A percentile compares a stretch with the other conserved stretches of the same genome.
Conservation (phyloP, 2,888 invertebrate species). For the Melieria omissa region DNA sequence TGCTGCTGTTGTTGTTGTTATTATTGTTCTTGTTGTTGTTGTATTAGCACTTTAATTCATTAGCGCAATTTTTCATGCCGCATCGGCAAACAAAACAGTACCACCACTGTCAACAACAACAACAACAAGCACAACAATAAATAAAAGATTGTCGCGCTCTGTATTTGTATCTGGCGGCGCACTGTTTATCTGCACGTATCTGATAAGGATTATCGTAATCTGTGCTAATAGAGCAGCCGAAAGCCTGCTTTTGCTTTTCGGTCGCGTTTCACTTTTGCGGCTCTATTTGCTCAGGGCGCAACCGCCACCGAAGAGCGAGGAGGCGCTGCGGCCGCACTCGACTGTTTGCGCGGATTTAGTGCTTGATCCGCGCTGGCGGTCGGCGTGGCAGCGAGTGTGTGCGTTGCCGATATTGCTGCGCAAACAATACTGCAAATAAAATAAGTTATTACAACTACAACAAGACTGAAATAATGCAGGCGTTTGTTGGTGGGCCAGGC, state of each 20-base stretch:
- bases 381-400: too few species aligned
- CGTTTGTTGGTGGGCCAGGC: too few species aligned
- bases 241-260: too few species aligned
- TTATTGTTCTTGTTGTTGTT: conserved; percentile 33
- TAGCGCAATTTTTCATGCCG: conserved; percentile 23
- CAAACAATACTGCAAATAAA: too few species aligned
- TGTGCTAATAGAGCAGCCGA: conserved; percentile 53
- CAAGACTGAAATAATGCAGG: too few species aligned
- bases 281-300: not conserved
- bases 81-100: not conserved
- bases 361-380: conserved; percentile 29
- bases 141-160: too few species aligned
- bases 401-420: too few species aligned
- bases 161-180: too few species aligned
- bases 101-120: not conserved
- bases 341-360: not conserved
- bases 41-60: conserved; percentile 18
- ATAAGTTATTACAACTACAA: too few species aligned
- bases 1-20: conserved; percentile 18
- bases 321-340: conserved; percentile 5
- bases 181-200: conserved; percentile 37
- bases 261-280: too few species aligned
- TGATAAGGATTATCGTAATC: conserved; percentile 63
- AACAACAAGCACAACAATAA: too few species aligned
- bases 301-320: not conserved